Conservation (phyloP, 2,888 invertebrate genomes). For the Magallana nippona region DNA sequence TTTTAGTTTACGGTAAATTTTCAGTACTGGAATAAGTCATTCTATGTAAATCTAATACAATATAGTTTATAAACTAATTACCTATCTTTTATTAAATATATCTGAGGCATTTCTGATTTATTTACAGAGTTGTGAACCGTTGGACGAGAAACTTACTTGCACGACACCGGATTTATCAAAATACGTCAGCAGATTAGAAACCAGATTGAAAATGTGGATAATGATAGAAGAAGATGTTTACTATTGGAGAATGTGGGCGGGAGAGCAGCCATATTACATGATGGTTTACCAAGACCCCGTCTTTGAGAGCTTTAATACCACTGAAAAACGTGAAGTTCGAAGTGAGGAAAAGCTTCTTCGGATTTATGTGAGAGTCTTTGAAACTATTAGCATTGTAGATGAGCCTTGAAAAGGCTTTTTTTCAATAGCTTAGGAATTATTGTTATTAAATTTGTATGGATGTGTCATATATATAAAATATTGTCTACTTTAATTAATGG, state of each 20-base stretch:
- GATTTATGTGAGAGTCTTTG: neutral
- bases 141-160: neutral
- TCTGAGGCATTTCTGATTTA: neutral
- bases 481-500: too few species aligned
- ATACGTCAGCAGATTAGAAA: neutral
- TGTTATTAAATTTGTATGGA: too few species aligned
- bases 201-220: neutral
- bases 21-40: too few species aligned
- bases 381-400: too few species aligned
- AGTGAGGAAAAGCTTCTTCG: neutral
- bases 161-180: neutral
- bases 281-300: neutral
- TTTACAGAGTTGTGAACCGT: neutral
- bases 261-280: neutral
- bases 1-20: too few species aligned
- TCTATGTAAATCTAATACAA: too few species aligned
- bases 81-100: too few species aligned
- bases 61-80: too few species aligned
- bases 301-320: neutral
- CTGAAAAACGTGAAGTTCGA: neutral
- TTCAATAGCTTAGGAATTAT: too few species aligned
- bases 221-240: neutral
- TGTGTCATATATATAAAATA: too few species aligned
- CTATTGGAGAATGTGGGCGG: neutral
- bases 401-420: too few species aligned